These are phyloP conservation scores for Caenorhabditis sp. DNA, from an alignment of 2,888 invertebrate genomes.

Conservation along the genomic window DNA sequence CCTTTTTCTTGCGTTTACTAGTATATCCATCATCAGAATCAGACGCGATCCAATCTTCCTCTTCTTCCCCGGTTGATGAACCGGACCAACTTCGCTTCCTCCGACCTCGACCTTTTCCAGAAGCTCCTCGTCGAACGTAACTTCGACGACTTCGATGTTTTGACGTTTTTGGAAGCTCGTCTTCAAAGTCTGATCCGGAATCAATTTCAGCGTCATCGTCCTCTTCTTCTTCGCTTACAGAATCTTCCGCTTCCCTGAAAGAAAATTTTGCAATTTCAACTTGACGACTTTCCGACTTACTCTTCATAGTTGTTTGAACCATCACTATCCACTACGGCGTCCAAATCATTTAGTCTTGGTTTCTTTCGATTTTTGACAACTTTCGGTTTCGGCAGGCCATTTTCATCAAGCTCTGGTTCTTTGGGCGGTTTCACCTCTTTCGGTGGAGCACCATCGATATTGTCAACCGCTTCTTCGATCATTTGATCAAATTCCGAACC, in stretches of 20 bases:
- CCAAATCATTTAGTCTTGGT: constrained; percentile 38
- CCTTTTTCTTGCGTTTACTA: neutral
- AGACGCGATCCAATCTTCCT: constrained; percentile 3
- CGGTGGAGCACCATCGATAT: neutral
- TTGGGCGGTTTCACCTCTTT: constrained; percentile 72
- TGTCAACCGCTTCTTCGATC: constrained; percentile 5
- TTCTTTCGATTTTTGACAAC: constrained; percentile 8
- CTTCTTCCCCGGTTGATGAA: constrained; percentile 3
- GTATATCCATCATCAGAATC: constrained; percentile 7
- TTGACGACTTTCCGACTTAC: too few relatives aligned
- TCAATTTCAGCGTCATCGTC: neutral
- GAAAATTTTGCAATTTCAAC: neutral
- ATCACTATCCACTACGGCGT: constrained; percentile 40
- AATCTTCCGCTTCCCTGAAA: neutral
- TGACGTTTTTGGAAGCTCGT: neutral
- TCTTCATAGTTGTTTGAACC: constrained; percentile 35
- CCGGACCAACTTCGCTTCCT: constrained; percentile 5
- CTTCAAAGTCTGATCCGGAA: constrained; percentile 12
- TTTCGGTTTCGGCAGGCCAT: constrained; percentile 68
- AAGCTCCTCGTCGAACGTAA: neutral
- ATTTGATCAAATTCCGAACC: constrained; percentile 7
- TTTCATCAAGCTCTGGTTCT: constrained; percentile 79
- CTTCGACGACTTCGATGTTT: neutral
- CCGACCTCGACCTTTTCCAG: neutral
- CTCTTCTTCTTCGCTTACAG: constrained; percentile 2